These are phyloP conservation scores for Odontothrips loti DNA, from an alignment of 2,888 invertebrate genomes.

Conservation along the genomic window DNA sequence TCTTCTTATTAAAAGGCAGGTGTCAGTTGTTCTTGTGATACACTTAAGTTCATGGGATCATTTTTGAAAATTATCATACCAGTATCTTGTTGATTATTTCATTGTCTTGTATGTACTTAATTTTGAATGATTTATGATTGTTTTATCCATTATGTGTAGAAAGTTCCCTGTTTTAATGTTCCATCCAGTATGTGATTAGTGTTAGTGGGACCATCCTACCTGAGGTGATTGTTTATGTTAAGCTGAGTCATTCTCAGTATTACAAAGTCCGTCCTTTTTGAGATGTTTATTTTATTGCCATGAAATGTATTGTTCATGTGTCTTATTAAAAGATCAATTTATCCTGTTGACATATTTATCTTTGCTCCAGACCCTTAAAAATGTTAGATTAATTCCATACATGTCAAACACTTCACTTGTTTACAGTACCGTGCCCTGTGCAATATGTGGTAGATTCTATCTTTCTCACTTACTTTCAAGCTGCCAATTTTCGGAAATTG, in stretches of 20 bases:
- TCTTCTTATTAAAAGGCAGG: too few species aligned
- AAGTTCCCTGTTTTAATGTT: neutral
- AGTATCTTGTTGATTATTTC: neutral
- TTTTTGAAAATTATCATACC: neutral
- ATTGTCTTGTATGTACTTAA: neutral
- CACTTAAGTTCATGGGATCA: neutral
- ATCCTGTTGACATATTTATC: neutral
- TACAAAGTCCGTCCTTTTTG: neutral
- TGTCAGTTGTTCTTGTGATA: neutral
- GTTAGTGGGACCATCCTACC: neutral
- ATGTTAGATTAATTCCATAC: neutral
- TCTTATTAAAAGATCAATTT: constrained; percentile 20
- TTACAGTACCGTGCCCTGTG: too few species aligned
- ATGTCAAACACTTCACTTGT: neutral
- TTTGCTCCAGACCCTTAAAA: neutral
- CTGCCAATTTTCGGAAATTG: constrained; percentile 22
- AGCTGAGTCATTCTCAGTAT: constrained; percentile 6
- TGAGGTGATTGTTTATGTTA: neutral
- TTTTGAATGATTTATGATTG: neutral
- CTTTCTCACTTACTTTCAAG: constrained; percentile 9
- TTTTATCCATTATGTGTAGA: neutral
- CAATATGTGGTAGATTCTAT: neutral
- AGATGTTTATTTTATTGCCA: neutral
- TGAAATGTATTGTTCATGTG: constrained; percentile 22
- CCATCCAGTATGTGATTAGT: constrained; percentile 1